phyloP scores from a whole-genome alignment of 2,113 vertebrate species.

The Colaptes auratus region DNA sequence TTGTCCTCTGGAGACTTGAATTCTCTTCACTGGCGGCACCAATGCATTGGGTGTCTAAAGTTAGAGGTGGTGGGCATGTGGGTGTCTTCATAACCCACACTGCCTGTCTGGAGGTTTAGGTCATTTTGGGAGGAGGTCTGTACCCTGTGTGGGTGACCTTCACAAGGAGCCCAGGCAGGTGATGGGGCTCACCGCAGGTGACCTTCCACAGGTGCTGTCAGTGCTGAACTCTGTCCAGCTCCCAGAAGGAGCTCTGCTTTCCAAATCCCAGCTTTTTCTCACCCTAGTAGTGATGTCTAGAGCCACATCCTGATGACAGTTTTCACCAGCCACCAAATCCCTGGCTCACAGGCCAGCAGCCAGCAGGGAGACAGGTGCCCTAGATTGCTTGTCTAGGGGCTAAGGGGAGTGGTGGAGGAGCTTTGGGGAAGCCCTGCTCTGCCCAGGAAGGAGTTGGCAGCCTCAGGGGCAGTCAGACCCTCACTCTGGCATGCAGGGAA shows the following conservation, averaged over 20 bases:
- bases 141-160: not conserved
- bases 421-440: not conserved
- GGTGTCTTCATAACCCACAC: not conserved
- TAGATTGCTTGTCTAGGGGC: not conserved
- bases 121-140: not conserved
- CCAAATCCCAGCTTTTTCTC: not conserved
- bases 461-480: not conserved
- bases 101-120: not conserved
- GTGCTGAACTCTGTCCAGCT: not conserved
- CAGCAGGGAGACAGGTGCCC: not conserved
- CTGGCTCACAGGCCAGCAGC: not conserved
- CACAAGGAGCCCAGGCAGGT: not conserved
- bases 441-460: not conserved
- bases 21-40: accelerated
- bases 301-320: not conserved
- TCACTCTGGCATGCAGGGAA: not conserved
- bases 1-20: not conserved
- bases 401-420: accelerated
- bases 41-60: not conserved
- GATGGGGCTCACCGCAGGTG: not conserved
- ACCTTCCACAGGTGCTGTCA: accelerated
- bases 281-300: accelerated
- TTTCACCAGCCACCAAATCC: not conserved
- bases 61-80: not conserved
- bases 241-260: not conserved